phyloP scores from a whole-genome alignment of 2,113 vertebrate species.

The Heterochromis multidens region DNA sequence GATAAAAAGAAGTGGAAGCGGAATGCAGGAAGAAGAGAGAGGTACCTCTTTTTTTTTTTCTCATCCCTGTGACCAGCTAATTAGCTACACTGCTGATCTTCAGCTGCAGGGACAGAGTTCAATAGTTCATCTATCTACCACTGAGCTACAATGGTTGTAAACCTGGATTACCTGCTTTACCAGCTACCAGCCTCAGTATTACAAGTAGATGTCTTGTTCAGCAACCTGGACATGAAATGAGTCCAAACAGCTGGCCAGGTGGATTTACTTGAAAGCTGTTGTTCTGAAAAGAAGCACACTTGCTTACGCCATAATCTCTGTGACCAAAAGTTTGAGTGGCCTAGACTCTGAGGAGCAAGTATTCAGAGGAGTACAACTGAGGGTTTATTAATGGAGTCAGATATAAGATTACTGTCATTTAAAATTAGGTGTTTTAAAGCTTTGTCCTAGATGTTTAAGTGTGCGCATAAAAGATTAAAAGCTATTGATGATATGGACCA shows the following conservation, averaged over 20 bases:
- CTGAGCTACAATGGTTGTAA: slow-evolving; percentile 60
- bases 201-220: slow-evolving; percentile 58
- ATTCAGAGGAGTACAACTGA: not conserved
- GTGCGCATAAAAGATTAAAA: slow-evolving; percentile 13
- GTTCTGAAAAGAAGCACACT: not conserved
- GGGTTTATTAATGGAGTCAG: slow-evolving; percentile 9
- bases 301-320: not conserved
- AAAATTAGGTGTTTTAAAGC: slow-evolving; percentile 29
- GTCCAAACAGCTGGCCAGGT: slow-evolving; percentile 31
- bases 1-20: slow-evolving; percentile 67
- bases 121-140: slow-evolving; percentile 69
- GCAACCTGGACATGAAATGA: slow-evolving; percentile 45
- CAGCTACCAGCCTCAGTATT: slow-evolving; percentile 47
- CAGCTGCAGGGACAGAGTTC: slow-evolving; percentile 66
- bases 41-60: not conserved
- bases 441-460: slow-evolving; percentile 26
- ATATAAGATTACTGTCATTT: slow-evolving; percentile 26
- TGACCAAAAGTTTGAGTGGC: not conserved
- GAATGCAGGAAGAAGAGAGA: slow-evolving; percentile 43
- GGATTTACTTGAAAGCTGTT: slow-evolving; percentile 13
- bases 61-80: slow-evolving; percentile 59
- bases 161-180: slow-evolving; percentile 67
- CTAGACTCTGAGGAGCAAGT: not conserved
- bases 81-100: slow-evolving; percentile 59
- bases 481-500: slow-evolving; percentile 19